Conservation (phyloP, 1,140 invertebrate genomes). For the Arion vulgaris region DNA sequence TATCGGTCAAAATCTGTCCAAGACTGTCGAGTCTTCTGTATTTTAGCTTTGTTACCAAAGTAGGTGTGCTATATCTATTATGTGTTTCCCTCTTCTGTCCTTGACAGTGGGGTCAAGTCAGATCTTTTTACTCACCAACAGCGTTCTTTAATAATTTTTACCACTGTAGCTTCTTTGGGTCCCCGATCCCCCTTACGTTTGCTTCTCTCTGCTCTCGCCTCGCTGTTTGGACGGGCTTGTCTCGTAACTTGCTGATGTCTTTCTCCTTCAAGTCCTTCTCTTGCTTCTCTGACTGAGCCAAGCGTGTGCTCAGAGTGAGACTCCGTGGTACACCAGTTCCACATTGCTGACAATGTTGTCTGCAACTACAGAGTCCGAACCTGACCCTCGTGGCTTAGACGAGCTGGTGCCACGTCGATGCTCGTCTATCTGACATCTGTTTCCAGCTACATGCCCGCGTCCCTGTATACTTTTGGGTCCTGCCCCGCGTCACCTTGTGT, state of each 20-base stretch:
- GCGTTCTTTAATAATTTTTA: constrained; percentile 16
- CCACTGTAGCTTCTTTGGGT: neutral
- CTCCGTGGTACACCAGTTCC: neutral
- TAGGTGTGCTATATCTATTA: neutral
- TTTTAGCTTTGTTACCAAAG: neutral
- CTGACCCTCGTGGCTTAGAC: neutral
- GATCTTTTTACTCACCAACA: neutral
- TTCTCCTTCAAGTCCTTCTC: constrained; percentile 18
- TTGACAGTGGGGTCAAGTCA: neutral
- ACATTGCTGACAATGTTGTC: no score
- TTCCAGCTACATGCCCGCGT: no score
- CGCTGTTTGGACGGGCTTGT: constrained; percentile 15
- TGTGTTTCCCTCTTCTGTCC: neutral
- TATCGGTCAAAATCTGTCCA: no score
- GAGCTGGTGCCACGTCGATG: neutral
- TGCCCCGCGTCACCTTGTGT: no score
- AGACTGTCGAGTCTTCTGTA: no score
- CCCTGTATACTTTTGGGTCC: no score
- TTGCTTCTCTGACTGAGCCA: constrained; percentile 15
- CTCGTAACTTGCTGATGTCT: neutral
- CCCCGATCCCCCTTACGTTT: constrained; percentile 27
- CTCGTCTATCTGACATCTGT: no score
- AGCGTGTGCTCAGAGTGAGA: constrained; percentile 33
- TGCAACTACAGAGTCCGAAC: constrained; percentile 23
- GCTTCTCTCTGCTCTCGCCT: constrained; percentile 25